Base-by-base conservation (phyloP, 2,888 invertebrate species). In the Eupithecia dodoneata region DNA sequence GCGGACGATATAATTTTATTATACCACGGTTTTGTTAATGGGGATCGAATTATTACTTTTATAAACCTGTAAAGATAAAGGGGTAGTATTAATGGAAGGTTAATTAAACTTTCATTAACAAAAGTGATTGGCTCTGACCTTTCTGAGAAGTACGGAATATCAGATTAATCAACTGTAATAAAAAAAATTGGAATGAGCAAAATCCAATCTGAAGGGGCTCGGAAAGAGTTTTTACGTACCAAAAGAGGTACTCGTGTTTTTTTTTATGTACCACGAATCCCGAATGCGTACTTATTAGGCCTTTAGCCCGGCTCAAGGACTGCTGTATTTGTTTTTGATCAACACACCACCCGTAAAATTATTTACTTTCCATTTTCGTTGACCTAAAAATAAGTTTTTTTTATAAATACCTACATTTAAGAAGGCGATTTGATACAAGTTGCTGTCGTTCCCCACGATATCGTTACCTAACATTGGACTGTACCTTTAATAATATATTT, bases 21-120 rank as follows among this genome's bases (percentile, higher is more conserved):
- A 81, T 73, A 76, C 81, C 80, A 73, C 79, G 77, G 76, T 78
- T 78, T 81, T 79, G 81, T 82, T 83, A 83, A 84, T 83, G 80
- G 83, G 81, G 70, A 82, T 80, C 76, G 75, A 81, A 82, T 84
- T 80, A 84, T 85, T 83, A 83, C 82, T 84, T 85, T 84, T 83
- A 83, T 79, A 78, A 77, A 77, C 72, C 79, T 73, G 78, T 84
- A 81, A 85, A 80, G 81, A 81, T 80, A 79, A 82, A 78, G 73
- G 44, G 65, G 75, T 81, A 80, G 76, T 81, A 80, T 82, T 83
- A 80, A 83, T 81, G 75, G 79, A 65, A 41, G 78, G 76, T 81
- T 81, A 81, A 82, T 83, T 80, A 82, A 79, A 78, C 75, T 82
- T 81, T 82, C 75, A 70, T n/a, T 73, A 79, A 63, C 49, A 74